Evolutionary conservation across 2,797 vertebrate species (phyloP), one percentile per base, ranked within the genome.

Genomic region (Enteromius treurensis): DNA sequence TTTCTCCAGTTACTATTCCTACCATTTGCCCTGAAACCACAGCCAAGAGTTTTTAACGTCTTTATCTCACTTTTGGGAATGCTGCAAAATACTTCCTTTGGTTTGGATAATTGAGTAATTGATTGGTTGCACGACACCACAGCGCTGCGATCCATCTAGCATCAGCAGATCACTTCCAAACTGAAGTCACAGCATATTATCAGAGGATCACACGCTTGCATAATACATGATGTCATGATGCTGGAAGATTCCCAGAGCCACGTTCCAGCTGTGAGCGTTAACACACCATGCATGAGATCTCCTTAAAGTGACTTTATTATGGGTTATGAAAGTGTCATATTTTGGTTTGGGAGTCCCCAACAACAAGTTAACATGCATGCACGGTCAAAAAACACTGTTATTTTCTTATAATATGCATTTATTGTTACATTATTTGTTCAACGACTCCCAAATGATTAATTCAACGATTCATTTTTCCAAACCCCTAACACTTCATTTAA

Each of bases 221-320:
- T 34, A 73, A 73, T 53, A 80, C 32, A 58, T 76, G 73, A 45
- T 47, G 67, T 70, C 51, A 80, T 9, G 78, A 80, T 62, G 40
- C 75, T 42, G 67, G 37, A 55, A 45, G 40, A 80, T 34, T 80
- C 51, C 32, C 78, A 32, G 13, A 69, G 14, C 2, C 55, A 13
- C 55, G 19, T 29, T 62, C 15, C 37, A 62, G 23, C 55, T 21
- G n/a, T 55, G 21, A 34, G 29, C 19, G 1, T 13, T 1, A 19
- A 34, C 26, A 73, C 9, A 32, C 9, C 11, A 32, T 3, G 45
- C 15, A 51, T 17, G 26, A 73, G 26, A 51, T 34, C 17, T 51
- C 29, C 4, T 29, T 0, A 42, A 42, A 42, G 42, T 42, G 42
- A 9, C 42, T 42, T 11, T 42, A 42, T 42, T 42, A 42, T 11